A percentile compares a stretch with the other conserved stretches of the same genome.
phyloP scores from a whole-genome alignment of 2,113 vertebrate species.

The Bos javanicus region DNA sequence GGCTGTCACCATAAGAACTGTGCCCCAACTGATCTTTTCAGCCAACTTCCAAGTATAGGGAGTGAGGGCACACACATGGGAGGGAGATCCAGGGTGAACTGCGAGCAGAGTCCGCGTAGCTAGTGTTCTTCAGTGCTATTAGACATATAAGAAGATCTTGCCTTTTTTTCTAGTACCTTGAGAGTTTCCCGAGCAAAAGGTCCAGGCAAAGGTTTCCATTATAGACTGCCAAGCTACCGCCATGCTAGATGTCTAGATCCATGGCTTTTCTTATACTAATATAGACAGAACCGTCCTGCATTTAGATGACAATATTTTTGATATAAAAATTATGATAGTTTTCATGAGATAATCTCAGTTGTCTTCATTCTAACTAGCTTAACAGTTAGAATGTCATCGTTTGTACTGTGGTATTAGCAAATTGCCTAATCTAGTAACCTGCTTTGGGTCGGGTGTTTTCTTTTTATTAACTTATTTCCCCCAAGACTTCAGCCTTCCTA shows the following conservation, averaged over 20 bases:
- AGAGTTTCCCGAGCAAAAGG: not conserved
- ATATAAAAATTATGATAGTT: not conserved
- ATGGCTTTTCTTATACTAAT: not conserved
- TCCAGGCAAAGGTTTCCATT: not conserved
- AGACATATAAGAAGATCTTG: not conserved
- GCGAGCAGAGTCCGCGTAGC: not conserved
- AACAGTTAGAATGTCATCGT: not conserved
- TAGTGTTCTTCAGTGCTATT: not conserved
- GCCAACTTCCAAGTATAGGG: not conserved
- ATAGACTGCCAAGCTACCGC: not conserved
- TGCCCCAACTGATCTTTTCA: not conserved
- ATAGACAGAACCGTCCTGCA: not conserved
- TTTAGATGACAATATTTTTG: not conserved
- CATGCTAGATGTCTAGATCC: not conserved
- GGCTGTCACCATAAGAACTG: not conserved
- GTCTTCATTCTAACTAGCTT: not conserved
- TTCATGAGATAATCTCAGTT: not conserved
- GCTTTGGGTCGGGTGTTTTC: constrained; percentile 29
- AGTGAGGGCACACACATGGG: not conserved
- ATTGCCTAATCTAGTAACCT: constrained; percentile 27
- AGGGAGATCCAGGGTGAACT: not conserved
- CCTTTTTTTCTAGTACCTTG: not conserved
- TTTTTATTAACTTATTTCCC: constrained; percentile 41
- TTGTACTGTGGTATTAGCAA: constrained; percentile 10
- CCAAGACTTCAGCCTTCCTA: not conserved